A percentile compares a stretch with the other conserved stretches of the same genome.
These are phyloP conservation scores for Ageneiosus marmoratus DNA, from an alignment of 2,113 vertebrate species.

Conservation along the genomic window DNA sequence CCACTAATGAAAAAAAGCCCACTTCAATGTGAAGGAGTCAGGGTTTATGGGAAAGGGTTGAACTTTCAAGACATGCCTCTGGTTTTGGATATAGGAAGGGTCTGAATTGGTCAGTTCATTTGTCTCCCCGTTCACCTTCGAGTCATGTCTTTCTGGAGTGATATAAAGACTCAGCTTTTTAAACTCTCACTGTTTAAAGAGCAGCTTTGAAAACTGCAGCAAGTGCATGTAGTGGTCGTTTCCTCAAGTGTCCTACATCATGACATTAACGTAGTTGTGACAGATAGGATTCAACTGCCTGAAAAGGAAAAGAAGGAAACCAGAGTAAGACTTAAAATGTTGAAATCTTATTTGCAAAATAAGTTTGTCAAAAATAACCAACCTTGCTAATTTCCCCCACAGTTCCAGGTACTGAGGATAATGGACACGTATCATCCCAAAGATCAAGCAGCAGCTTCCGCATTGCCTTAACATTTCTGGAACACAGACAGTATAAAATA, in stretches of 20 bases:
- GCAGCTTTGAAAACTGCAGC: constrained; percentile 49
- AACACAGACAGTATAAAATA: too few relatives aligned
- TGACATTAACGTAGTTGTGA: constrained; percentile 84
- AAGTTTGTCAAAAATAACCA: constrained; percentile 21
- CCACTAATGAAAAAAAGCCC: constrained; percentile 60
- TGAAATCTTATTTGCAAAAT: neutral
- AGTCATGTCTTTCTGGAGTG: constrained; percentile 38
- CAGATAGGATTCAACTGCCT: constrained; percentile 88
- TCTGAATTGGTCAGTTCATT: constrained; percentile 66
- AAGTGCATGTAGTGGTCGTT: constrained; percentile 66
- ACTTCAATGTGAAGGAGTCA: constrained; percentile 82
- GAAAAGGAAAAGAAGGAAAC: constrained; percentile 30
- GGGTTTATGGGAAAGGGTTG: constrained; percentile 56
- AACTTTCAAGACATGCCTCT: constrained; percentile 57
- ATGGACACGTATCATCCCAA: constrained; percentile 83
- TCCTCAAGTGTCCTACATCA: constrained; percentile 60
- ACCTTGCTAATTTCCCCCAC: constrained; percentile 94
- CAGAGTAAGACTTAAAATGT: neutral
- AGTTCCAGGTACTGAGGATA: constrained; percentile 88
- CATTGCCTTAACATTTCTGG: constrained; percentile 87
- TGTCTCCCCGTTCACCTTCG: constrained; percentile 55
- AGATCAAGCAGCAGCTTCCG: constrained; percentile 85
- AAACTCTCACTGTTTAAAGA: constrained; percentile 52
- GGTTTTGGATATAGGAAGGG: constrained; percentile 55
- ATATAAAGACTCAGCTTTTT: constrained; percentile 51